Base-by-base conservation (phyloP, 2,113 vertebrate genomes). In the Corythornis cristatus region DNA sequence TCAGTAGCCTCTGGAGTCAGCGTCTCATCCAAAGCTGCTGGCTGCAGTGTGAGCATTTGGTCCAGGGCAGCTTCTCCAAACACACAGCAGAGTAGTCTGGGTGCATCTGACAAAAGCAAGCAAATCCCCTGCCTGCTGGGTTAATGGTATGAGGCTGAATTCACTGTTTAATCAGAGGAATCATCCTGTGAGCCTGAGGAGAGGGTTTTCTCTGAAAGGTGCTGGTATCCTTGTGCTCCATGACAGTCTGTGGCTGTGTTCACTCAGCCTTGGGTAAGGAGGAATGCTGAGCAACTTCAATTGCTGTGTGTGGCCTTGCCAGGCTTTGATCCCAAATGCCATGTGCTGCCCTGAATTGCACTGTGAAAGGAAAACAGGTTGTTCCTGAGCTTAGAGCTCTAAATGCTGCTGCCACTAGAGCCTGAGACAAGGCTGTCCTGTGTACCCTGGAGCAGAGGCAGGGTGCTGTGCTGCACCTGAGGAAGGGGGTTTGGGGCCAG, bases 31-130 rank as follows among this genome's bases (percentile, higher is more conserved):
- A 72, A 81, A 82, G 75, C 72, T 58, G 11, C 19, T 71, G 82
- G 71, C 61, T 88, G 31, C 45, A 72, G 45, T 25, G 28, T 67
- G 56, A 87, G 46, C 70, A 37, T 83, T 94, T 85, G 86, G 19
- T 61, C 14, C 18, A 43, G 23, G 75, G 12, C 53, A 87, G 74
- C 77, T 84, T 78, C 90, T 91, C 57, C 74, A 79, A 89, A 70
- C 26, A 21, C 0, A 2, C 43, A 3, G 6, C 20, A 23, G 73
- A 62, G 26, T 64, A 53, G 17, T 42, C 83, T 65, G 66, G 2
- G 50, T 21, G 26, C 23, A 2, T 64, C 50, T 72, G 45, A 66
- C 60, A 70, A 61, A 92, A 66, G 33, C 43, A 28, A 72, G 58
- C 28, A 88, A 76, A 80, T 74, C 40, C 40, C 26, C 45, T 64